phyloP scores from a whole-genome alignment of 2,888 invertebrate species.

The Eustalomyia histrio region DNA sequence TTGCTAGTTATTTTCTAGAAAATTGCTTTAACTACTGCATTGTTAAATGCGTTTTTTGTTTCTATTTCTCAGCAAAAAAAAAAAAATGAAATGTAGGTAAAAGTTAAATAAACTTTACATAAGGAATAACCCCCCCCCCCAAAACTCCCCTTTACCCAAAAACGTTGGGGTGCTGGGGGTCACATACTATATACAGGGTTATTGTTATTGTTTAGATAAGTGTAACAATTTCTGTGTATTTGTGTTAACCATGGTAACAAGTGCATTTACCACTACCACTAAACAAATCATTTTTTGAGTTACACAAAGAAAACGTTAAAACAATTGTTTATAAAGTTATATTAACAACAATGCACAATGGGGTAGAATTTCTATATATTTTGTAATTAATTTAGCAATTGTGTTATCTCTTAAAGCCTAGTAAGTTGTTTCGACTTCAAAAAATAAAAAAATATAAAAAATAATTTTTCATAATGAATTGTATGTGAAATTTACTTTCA shows the following conservation, averaged over 20 bases:
- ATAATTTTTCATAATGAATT: too few relatives aligned
- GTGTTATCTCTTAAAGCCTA: too few relatives aligned
- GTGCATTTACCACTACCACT: conserved; percentile 32
- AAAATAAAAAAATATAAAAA: too few relatives aligned
- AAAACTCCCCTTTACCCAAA: conserved; percentile 12
- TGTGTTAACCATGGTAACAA: conserved; percentile 41
- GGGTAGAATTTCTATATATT: too few relatives aligned
- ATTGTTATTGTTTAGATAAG: conserved; percentile 38
- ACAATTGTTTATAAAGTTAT: conserved; percentile 11
- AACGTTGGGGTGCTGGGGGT: too few relatives aligned
- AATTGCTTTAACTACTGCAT: conserved; percentile 50
- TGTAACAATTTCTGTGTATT: conserved; percentile 40
- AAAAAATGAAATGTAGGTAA: conserved; percentile 52
- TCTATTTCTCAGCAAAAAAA: not conserved
- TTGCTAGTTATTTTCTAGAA: conserved; percentile 42
- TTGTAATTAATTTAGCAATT: too few relatives aligned
- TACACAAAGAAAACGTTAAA: not conserved
- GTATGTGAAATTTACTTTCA: too few relatives aligned
- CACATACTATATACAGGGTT: conserved; percentile 23
- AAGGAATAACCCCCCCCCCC: conserved; percentile 14
- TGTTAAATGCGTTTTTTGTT: conserved; percentile 17
- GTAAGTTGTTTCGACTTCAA: too few relatives aligned
- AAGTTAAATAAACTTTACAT: conserved; percentile 63
- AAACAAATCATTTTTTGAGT: not conserved
- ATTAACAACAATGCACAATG: conserved; percentile 21